Conservation (phyloP, 2,113 vertebrate species). For the Caranx melampygus region DNA sequence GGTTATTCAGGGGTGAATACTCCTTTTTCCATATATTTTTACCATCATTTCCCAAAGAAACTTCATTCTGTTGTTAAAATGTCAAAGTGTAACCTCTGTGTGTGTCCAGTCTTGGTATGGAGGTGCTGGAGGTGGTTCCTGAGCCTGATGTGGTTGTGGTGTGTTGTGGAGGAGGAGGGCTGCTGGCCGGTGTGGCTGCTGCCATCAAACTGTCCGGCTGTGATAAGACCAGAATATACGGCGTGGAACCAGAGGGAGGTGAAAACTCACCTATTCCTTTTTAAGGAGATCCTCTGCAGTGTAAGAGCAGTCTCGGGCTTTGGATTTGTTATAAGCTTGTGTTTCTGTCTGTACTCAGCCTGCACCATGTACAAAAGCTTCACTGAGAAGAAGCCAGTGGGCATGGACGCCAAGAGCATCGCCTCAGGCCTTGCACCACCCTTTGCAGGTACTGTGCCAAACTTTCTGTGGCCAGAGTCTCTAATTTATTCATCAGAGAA, state of each 20-base stretch:
- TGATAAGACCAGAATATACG: constrained; percentile 79
- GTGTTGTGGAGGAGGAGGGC: constrained; percentile 84
- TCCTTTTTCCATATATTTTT: too few relatives aligned
- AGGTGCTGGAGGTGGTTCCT: constrained; percentile 79
- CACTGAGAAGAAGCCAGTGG: constrained; percentile 81
- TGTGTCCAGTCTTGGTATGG: constrained; percentile 78
- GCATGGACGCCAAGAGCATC: constrained; percentile 83
- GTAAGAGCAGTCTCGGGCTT: neutral
- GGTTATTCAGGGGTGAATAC: neutral
- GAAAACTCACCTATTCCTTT: neutral
- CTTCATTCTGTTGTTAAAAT: neutral
- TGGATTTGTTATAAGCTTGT: neutral
- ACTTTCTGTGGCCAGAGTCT: neutral
- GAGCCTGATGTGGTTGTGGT: constrained; percentile 83
- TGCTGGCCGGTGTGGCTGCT: constrained; percentile 82
- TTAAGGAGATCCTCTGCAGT: neutral
- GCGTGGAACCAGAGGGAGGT: constrained; percentile 86
- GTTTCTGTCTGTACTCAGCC: constrained; percentile 66
- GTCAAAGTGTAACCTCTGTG: neutral
- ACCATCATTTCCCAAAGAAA: too few relatives aligned
- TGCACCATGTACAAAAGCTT: constrained; percentile 86
- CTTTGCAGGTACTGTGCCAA: constrained; percentile 74
- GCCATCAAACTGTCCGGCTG: constrained; percentile 83
- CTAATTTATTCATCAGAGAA: neutral
- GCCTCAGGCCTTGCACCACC: constrained; percentile 85